Percentiles rank a stretch among this genome's conserved stretches.
Conservation (phyloP, 2,113 vertebrate species). For the Chionis minor region DNA sequence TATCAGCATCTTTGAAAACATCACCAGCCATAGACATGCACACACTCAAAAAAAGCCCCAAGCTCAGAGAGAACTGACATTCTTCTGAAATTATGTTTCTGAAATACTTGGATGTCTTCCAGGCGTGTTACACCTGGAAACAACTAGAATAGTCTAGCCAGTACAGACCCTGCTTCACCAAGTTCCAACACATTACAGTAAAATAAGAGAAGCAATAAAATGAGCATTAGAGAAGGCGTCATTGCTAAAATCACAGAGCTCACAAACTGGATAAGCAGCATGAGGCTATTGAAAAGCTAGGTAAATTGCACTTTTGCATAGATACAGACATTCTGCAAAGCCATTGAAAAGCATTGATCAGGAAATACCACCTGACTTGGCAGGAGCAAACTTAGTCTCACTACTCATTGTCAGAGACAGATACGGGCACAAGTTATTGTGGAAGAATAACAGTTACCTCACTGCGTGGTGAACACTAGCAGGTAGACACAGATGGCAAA, state of each 20-base stretch:
- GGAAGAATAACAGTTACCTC: background rate
- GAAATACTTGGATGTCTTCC: background rate
- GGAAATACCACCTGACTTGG: background rate
- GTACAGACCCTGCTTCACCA: background rate
- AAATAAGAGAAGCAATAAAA: background rate
- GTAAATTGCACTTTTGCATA: background rate
- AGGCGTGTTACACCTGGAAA: background rate
- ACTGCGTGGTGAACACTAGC: background rate
- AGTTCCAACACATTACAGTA: background rate
- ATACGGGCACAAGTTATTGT: background rate
- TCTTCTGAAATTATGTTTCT: background rate
- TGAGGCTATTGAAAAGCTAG: background rate
- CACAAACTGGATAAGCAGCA: background rate
- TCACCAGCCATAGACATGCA: background rate
- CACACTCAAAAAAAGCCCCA: background rate
- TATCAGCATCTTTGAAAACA: background rate
- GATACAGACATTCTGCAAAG: background rate
- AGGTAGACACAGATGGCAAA: background rate
- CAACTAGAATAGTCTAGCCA: background rate
- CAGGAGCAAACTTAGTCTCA: background rate
- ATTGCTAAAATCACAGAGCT: background rate
- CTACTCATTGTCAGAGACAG: background rate
- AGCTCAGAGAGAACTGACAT: background rate
- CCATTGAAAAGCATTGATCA: background rate
- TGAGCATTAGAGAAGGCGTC: background rate